These are phyloP conservation scores for Drosophila mauritiana DNA, from an alignment of 1,140 invertebrate species.

Conservation along the genomic window DNA sequence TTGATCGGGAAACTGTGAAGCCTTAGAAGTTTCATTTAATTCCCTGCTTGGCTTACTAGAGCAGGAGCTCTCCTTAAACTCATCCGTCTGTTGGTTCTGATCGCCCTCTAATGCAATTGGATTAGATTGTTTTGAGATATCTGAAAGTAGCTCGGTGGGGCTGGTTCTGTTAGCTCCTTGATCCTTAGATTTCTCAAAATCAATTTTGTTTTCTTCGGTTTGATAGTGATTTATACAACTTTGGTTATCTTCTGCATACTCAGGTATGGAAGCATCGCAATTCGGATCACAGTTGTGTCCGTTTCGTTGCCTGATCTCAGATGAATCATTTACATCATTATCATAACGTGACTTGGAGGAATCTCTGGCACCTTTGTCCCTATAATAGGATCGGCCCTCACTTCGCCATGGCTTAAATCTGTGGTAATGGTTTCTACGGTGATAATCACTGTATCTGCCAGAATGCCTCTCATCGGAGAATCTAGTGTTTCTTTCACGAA, in stretches of 20 bases:
- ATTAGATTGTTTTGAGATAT: neutral
- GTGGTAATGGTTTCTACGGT: slow-evolving; percentile 12
- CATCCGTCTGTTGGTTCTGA: neutral
- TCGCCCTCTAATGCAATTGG: neutral
- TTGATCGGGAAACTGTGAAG: neutral
- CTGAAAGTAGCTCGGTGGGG: neutral
- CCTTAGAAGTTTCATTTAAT: neutral
- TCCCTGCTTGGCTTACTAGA: neutral
- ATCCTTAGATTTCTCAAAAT: neutral
- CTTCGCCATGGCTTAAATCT: neutral
- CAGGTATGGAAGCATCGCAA: slow-evolving; percentile 3
- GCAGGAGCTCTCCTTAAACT: neutral
- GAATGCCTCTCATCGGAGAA: slow-evolving; percentile 4
- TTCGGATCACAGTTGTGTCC: slow-evolving; percentile 3
- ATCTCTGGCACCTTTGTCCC: neutral
- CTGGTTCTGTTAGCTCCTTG: neutral
- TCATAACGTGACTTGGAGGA: neutral
- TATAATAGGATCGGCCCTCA: neutral
- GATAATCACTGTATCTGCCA: slow-evolving; percentile 7
- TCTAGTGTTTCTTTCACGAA: slow-evolving; percentile 1
- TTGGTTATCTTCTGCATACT: neutral
- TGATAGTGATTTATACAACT: no score
- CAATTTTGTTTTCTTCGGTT: neutral
- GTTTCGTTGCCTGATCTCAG: neutral
- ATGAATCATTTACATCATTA: neutral